Evolutionary conservation across 2,888 invertebrate species (phyloP).

Genomic region (Watsonalla binaria): DNA sequence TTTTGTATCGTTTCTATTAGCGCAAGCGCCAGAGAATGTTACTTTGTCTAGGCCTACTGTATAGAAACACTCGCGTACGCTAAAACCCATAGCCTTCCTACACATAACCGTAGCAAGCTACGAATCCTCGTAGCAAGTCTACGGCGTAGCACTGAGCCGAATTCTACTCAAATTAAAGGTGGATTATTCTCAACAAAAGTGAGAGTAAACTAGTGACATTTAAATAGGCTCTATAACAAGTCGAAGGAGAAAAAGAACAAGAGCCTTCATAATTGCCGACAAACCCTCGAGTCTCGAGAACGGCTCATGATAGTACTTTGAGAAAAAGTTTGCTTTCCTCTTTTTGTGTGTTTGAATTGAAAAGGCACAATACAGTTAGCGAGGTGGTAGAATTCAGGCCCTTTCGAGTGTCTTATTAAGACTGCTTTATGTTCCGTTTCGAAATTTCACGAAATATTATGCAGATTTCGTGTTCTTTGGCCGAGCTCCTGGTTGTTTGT

Average conservation of each 20-base stretch:
- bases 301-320: not conserved
- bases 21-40: no score
- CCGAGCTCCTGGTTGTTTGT: not conserved
- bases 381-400: not conserved
- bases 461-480: not conserved
- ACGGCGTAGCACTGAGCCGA: no score
- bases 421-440: not conserved
- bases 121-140: no score
- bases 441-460: not conserved
- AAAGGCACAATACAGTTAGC: not conserved
- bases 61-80: no score
- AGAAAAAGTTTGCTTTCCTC: not conserved
- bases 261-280: not conserved
- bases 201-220: not conserved
- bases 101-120: no score
- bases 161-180: no score
- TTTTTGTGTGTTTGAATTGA: not conserved
- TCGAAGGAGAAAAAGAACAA: not conserved
- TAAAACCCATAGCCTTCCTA: no score
- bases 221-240: not conserved
- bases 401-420: not conserved
- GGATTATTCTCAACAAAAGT: no score
- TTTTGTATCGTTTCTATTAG: no score
- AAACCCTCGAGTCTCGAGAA: slow-evolving; percentile 1
- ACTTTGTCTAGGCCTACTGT: no score